Evolutionary conservation across 2,888 invertebrate species (phyloP), one percentile per base, ranked within the genome.

Genomic region (Quadroppia sp.): DNA sequence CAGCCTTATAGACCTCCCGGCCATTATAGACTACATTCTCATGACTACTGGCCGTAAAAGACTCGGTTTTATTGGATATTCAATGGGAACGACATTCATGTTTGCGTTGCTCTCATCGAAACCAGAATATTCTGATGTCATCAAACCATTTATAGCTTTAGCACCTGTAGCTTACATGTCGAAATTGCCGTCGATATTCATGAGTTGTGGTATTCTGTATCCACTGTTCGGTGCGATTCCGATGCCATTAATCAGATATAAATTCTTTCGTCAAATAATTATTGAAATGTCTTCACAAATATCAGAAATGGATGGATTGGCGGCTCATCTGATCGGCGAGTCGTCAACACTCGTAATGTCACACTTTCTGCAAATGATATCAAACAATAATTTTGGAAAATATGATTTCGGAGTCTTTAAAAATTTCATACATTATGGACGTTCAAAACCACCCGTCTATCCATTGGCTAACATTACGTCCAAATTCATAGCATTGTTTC

Each of bases 101-200:
- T 64, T 64, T 36, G 13, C 9, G n/a, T 20, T 64, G 15, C 17
- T 64, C 13, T 32, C 64, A 13, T 30, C 36, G 25, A 13, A 36
- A 32, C 32, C 64, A 2, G 15, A 13, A 36, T 64, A 36, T 36
- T 32, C 32, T 7, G 15, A 30, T n/a, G 4, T 64, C 23, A 64
- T 64, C 2, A 11, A 64, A n/a, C 64, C 64, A 1, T 64, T 64
- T 20, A 64, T 64, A 64, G 32, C 64, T 6, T n/a, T 64, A n/a
- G 64, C 28, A 7, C 64, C 64, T 1, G 25, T 64, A 13, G 64
- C 25, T 9, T 64, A 36, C 25, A 7, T 64, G 17, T 45, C 45
- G 2, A 45, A 45, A 45, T 2, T 45, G 2, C 45, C 45, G n/a
- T 2, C 13, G n/a, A 7, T 45, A 2, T 45, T 45, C n/a, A 2